Conservation (phyloP, 2,797 vertebrate species). For the Brachyrhaphis roseni region DNA sequence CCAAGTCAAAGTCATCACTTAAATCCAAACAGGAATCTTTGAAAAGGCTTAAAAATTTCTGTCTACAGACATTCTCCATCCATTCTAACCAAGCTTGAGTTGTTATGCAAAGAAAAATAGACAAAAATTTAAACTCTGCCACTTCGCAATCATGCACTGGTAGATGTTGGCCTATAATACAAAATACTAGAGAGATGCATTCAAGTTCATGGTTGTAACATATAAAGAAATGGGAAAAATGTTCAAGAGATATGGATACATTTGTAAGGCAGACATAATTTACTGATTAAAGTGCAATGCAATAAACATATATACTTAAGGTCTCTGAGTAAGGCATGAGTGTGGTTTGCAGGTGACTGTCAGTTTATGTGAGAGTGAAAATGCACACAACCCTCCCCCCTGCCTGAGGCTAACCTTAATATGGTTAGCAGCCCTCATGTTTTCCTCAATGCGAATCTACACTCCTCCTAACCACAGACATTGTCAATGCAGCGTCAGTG, state of each 20-base stretch:
- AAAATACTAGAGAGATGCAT: neutral
- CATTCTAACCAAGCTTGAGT: neutral
- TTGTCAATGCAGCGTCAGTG: conserved; percentile 52
- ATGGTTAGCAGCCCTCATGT: conserved; percentile 65
- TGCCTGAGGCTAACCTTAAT: conserved; percentile 66
- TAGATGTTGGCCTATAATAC: neutral
- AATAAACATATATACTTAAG: conserved; percentile 5
- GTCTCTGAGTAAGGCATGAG: conserved; percentile 17
- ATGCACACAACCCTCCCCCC: conserved; percentile 34
- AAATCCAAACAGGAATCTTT: neutral
- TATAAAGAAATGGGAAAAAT: neutral
- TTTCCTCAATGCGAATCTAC: conserved; percentile 31
- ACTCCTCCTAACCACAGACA: conserved; percentile 71
- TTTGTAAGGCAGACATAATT: neutral
- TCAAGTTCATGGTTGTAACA: neutral
- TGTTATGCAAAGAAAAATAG: neutral
- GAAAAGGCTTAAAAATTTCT: neutral
- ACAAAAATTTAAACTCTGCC: neutral
- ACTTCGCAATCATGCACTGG: neutral
- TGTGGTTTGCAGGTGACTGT: conserved; percentile 67
- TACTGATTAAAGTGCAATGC: neutral
- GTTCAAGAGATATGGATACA: neutral
- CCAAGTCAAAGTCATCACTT: neutral
- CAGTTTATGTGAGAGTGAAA: conserved; percentile 65
- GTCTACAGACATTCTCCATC: neutral